Percentiles rank a stretch among this genome's conserved stretches.
These are phyloP conservation scores for Shargacucullia verbasci DNA, from an alignment of 2,888 invertebrate genomes.

Conservation along the genomic window DNA sequence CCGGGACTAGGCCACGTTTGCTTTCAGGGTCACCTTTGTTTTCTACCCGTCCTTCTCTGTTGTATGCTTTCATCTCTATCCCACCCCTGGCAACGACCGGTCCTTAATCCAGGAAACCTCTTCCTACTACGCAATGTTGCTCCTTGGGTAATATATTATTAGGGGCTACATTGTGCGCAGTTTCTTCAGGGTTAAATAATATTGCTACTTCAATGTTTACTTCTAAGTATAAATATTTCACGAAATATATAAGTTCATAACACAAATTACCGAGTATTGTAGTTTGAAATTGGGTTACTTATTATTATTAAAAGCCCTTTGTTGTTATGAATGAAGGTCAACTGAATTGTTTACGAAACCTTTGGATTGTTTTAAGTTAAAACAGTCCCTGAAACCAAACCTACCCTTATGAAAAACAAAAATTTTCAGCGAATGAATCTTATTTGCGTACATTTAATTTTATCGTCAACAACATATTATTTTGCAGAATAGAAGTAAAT, in stretches of 20 bases:
- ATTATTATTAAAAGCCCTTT: conserved; percentile 1
- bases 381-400: conserved; percentile 11
- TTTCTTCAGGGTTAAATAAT: conserved; percentile 12
- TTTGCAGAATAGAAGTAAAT: neutral
- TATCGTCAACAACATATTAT: too few relatives aligned
- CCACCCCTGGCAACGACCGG: conserved; percentile 63
- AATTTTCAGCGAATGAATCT: too few relatives aligned
- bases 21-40: conserved; percentile 79
- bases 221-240: conserved; percentile 16
- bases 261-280: conserved; percentile 14
- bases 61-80: conserved; percentile 55
- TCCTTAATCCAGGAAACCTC: conserved; percentile 58
- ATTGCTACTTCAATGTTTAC: conserved; percentile 18
- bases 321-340: conserved; percentile 24
- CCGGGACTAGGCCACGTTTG: conserved; percentile 66
- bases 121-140: conserved; percentile 13
- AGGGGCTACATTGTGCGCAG: conserved; percentile 23
- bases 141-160: conserved; percentile 9
- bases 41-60: conserved; percentile 63
- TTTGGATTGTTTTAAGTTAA: conserved; percentile 30
- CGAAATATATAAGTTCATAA: neutral
- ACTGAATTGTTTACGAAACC: conserved; percentile 8
- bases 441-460: too few relatives aligned
- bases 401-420: conserved; percentile 12
- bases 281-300: conserved; percentile 7